These are phyloP conservation scores for Pachydiplax longipennis DNA, from an alignment of 2,888 invertebrate genomes.

Conservation along the genomic window DNA sequence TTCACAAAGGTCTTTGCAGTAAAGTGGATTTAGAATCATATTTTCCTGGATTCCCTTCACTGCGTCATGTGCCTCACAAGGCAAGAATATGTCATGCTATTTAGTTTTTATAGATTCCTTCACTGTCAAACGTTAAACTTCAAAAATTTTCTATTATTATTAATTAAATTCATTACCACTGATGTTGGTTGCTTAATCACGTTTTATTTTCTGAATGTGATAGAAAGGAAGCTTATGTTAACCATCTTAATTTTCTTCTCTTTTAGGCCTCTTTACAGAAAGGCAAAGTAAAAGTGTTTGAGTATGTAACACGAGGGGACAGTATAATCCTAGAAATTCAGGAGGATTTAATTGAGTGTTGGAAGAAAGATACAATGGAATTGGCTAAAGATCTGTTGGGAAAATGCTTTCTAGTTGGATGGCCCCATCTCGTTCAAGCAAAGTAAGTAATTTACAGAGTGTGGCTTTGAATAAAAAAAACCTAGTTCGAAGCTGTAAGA, in stretches of 20 bases:
- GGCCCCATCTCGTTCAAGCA: conserved; percentile 93
- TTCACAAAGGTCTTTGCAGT: conserved; percentile 75
- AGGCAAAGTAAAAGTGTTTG: conserved; percentile 86
- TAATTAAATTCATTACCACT: too few species aligned
- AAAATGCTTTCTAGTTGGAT: conserved; percentile 79
- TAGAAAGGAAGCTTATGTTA: too few species aligned
- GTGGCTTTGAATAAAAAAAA: too few species aligned
- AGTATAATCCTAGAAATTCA: conserved; percentile 81
- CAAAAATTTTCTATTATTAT: neutral
- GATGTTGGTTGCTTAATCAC: too few species aligned
- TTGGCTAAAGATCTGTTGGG: conserved; percentile 74
- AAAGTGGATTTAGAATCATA: conserved; percentile 73
- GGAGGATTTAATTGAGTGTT: conserved; percentile 50
- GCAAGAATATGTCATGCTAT: conserved; percentile 62
- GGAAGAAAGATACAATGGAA: conserved; percentile 62
- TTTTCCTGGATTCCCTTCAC: conserved; percentile 92
- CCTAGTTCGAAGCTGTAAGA: too few species aligned
- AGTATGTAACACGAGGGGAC: conserved; percentile 79
- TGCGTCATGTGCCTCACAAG: conserved; percentile 81
- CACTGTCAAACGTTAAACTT: neutral
- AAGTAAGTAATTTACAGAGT: conserved; percentile 60
- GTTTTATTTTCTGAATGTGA: too few species aligned
- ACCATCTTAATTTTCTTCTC: conserved; percentile 46
- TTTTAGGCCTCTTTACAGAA: conserved; percentile 70
- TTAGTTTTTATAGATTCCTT: neutral